phyloP scores from a whole-genome alignment of 2,888 invertebrate genomes.

The Eumacrocentrus americanus region DNA sequence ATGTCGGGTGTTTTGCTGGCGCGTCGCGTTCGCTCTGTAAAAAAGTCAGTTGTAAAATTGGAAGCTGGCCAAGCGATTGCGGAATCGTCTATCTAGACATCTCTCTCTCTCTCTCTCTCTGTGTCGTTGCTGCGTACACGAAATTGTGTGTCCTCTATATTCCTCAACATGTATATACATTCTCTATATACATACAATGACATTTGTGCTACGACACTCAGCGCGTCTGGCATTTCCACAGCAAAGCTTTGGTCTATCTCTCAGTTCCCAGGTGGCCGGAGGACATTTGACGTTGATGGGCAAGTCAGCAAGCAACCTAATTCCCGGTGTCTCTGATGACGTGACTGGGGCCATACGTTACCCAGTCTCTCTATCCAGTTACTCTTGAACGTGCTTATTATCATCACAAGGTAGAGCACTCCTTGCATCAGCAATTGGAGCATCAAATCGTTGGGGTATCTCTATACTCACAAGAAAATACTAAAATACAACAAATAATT shows the following conservation, averaged over 20 bases:
- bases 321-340: constrained; percentile 9
- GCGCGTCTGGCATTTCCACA: background rate
- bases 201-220: background rate
- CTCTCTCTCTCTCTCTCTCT: background rate
- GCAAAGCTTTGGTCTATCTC: background rate
- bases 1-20: constrained; percentile 46
- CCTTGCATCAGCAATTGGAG: no score
- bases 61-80: constrained; percentile 56
- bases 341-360: background rate
- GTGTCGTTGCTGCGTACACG: constrained; percentile 4
- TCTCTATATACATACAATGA: background rate
- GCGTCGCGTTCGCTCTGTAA: constrained; percentile 46
- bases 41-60: constrained; percentile 54
- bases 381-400: background rate
- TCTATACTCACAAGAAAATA: no score
- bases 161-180: background rate
- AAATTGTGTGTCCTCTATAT: constrained; percentile 3
- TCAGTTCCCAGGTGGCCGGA: background rate
- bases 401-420: no score
- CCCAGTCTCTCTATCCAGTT: background rate
- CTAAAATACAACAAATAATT: no score
- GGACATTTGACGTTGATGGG: constrained; percentile 18
- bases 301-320: constrained; percentile 18
- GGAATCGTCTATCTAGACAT: constrained; percentile 40
- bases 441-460: no score